phyloP scores from a whole-genome alignment of 2,797 vertebrate genomes.

The Lagocephalus sceleratus region DNA sequence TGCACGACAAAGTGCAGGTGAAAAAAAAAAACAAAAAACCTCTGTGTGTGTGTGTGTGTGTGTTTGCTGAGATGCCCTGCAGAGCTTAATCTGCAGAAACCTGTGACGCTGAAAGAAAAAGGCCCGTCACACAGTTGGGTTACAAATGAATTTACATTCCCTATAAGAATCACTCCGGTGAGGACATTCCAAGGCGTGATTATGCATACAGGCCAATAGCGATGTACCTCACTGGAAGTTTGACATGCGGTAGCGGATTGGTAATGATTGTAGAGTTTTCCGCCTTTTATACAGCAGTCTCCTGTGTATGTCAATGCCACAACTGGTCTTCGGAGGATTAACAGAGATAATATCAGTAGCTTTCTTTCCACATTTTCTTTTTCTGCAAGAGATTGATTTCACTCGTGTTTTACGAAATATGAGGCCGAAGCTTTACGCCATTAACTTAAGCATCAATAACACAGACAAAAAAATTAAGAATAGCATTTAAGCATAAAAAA shows the following conservation, averaged over 20 bases:
- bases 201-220: slow-evolving; percentile 15
- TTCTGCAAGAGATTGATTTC: no score
- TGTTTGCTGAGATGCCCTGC: background rate
- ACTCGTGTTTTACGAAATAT: no score
- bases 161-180: background rate
- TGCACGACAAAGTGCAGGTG: slow-evolving; percentile 95
- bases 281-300: slow-evolving; percentile 3
- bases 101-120: slow-evolving; percentile 28
- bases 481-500: no score
- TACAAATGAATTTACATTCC: slow-evolving; percentile 15
- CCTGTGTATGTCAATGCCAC: no score
- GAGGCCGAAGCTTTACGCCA: no score
- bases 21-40: slow-evolving; percentile 16
- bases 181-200: background rate
- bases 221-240: background rate
- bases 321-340: no score
- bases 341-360: no score
- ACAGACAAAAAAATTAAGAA: no score
- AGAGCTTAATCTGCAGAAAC: slow-evolving; percentile 12
- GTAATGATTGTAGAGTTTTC: slow-evolving; percentile 14
- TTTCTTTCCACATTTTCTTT: no score
- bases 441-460: no score
- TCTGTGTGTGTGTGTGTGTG: background rate
- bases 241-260: slow-evolving; percentile 6
- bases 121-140: slow-evolving; percentile 19